Evolutionary conservation across 2,888 invertebrate species (phyloP).

Genomic region (Carpatolechia fugitivella): DNA sequence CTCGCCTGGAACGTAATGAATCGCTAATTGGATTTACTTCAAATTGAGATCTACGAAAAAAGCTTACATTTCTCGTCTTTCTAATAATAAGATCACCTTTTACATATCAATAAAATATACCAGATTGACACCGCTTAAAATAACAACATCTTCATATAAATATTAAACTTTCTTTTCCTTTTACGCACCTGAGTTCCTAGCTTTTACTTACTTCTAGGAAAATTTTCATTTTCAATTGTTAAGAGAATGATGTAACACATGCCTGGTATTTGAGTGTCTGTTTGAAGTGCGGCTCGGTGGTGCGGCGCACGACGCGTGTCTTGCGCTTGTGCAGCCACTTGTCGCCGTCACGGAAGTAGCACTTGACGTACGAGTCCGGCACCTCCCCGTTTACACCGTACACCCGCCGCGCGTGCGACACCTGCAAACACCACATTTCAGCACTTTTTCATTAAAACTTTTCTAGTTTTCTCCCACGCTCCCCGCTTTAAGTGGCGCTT

Average conservation of each 20-base stretch:
- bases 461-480: background rate
- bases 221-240: too few species aligned
- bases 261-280: slow-evolving; percentile 93
- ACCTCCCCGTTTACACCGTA: slow-evolving; percentile 84
- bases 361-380: slow-evolving; percentile 95
- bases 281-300: slow-evolving; percentile 90
- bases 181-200: too few species aligned
- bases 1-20: too few species aligned
- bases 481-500: background rate
- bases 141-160: too few species aligned
- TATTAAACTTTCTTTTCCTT: too few species aligned
- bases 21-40: too few species aligned
- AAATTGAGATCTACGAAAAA: too few species aligned
- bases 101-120: too few species aligned
- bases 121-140: too few species aligned
- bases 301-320: slow-evolving; percentile 90
- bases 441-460: slow-evolving; percentile 2
- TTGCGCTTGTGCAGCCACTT: slow-evolving; percentile 95
- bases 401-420: slow-evolving; percentile 70
- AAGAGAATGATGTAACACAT: background rate
- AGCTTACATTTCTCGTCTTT: too few species aligned
- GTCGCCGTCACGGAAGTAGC: slow-evolving; percentile 93
- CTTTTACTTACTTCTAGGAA: too few species aligned
- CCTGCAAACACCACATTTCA: slow-evolving; percentile 37
- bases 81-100: too few species aligned